Evolutionary conservation across 2,113 vertebrate species (phyloP).

Genomic region (Chloropsis cyanopogon): DNA sequence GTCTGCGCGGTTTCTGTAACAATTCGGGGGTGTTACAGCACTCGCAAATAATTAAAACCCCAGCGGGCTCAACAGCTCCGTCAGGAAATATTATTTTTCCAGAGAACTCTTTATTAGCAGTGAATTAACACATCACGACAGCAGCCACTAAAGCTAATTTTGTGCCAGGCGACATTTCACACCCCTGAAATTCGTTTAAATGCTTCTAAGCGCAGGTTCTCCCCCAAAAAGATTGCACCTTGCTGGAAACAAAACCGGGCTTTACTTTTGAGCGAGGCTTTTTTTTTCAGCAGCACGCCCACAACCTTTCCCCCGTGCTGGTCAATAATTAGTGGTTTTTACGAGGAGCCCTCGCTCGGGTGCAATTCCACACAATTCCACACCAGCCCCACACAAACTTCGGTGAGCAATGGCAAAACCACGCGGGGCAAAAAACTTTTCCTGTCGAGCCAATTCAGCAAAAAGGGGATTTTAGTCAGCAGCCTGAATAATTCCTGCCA

Average conservation of each 20-base stretch:
- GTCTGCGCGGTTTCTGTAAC: not conserved
- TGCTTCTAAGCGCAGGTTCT: not conserved
- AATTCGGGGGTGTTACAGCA: not conserved
- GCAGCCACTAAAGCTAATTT: not conserved
- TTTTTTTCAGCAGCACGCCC: not conserved
- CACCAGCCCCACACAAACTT: not conserved
- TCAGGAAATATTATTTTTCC: not conserved
- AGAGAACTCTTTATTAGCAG: not conserved
- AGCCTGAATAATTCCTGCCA: not conserved
- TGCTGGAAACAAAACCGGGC: not conserved
- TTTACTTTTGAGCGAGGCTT: not conserved
- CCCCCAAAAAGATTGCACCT: not conserved
- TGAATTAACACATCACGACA: not conserved
- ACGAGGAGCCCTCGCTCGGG: not conserved
- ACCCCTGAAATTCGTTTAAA: not conserved
- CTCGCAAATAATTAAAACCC: not conserved
- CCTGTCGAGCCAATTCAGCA: not conserved
- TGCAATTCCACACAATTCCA: not conserved
- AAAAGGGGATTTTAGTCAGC: not conserved
- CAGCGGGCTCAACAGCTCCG: not conserved
- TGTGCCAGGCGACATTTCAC: not conserved
- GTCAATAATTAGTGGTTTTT: constrained; percentile 43
- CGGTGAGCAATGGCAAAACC: not conserved
- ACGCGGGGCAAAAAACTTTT: fast-evolving
- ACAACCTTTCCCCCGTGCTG: not conserved